Base-by-base conservation (phyloP, 2,113 vertebrate genomes). In the Abramis brama region DNA sequence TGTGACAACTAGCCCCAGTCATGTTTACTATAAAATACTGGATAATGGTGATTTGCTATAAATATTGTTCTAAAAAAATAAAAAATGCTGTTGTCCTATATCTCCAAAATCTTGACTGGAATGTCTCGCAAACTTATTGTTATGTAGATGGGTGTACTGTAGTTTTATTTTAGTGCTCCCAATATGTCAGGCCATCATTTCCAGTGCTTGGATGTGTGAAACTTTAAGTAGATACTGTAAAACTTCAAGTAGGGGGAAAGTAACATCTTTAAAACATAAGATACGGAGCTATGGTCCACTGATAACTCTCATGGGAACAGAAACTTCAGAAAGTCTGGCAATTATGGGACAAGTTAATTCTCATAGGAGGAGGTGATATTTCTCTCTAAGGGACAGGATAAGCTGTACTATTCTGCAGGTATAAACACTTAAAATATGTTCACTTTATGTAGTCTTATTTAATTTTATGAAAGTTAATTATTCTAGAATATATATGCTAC, bases 331-430 rank as follows among this genome's bases (percentile, higher is more conserved):
- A 27, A 76, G 73, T 50, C 45, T 45, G 12, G 6, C 73, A 50
- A 50, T 76, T 76, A 76, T 84, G 45, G 60, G 62, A 84, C 70
- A 60, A 47, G 25, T 43, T 76, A 45, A 76, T 33, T 25, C 70
- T 33, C 43, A 70, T 11, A 68, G 73, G 73, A 71, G 52, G 15
- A 27, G n/a, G 47, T 52, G 25, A 21, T 87, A 25, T 83, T 87
- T 83, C 62, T 64, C 66, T 78, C 33, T 21, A 52, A 77, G 75
- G 82, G 19, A 64, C 6, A 68, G 30, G 43, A 70, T 36, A 43
- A 5, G 21, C 23, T 21, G 43, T 17, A 12, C 25, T 27, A 27
- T 75, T 50, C 43, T 75, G 5, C 43, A 17, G 2, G 43, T 27
- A 15, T 13, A 47, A 50, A 75, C 7, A 12, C 5, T 6, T 47